Base-by-base conservation (phyloP, 2,888 invertebrate genomes). In the Cheilosia impressa region DNA sequence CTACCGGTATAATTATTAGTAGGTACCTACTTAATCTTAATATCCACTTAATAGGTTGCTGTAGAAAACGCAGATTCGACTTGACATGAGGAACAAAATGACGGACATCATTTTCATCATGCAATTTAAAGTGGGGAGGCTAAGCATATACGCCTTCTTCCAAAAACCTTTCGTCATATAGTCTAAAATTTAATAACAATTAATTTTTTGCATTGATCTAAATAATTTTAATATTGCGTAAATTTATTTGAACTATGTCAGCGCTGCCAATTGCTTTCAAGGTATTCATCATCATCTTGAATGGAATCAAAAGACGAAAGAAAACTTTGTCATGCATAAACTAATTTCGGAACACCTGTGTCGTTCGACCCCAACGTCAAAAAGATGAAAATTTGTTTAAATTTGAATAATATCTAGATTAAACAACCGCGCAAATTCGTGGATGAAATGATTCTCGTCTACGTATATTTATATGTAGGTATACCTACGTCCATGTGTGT, bases 271-370 rank as follows among this genome's bases (percentile, higher is more conserved):
- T 17, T 52, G 4, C 15, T 50, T 43, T 43, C 22, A 15, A 22
- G 22, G 31, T 45, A 62, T 53, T 43, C 52, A 43, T 66, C 66
- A 47, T 24, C 31, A 5, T 22, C n/a, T 19, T 15, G 31, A n/a
- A 47, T 22, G 15, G 22, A 45, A 31, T 27, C 53, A 43, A 68
- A 57, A 27, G 13, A 19, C 19, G 34, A 27, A 52, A 52, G 15
- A 52, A 55, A 63, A 63, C 31, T 38, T 22, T 45, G 47, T 73
- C 53, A 63, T 55, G 66, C 76, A 68, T 68, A 52, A 60, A 76
- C 34, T 52, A 5, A 60, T 68, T 68, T 27, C 66, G 31, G 43
- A 38, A 60, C n/a, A 45, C 6, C 57, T n/a, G 15, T 0, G 19
- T 34, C 65, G 13, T 62, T 34, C 15, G 57, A 38, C 1, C 6